phyloP scores from a whole-genome alignment of 2,797 vertebrate species.

The Melanotaenia trifasciata region DNA sequence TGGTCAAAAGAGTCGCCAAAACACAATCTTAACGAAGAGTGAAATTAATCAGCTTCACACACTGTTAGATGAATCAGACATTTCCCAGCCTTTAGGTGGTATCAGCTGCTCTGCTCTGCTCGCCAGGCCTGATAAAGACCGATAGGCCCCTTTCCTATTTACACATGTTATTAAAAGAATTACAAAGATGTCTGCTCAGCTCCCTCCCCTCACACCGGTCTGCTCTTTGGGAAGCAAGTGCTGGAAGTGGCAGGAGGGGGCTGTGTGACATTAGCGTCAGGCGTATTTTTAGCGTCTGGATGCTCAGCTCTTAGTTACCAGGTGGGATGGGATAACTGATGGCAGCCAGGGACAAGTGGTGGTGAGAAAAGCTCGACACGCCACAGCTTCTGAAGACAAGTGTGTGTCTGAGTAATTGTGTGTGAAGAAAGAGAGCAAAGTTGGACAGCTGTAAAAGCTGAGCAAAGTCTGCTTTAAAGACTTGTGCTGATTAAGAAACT shows the following conservation, averaged over 20 bases:
- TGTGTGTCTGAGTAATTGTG: conserved; percentile 11
- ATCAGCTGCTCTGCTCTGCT: conserved; percentile 77
- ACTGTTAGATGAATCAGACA: conserved; percentile 83
- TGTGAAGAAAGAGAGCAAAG: conserved; percentile 16
- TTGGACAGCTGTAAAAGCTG: conserved; percentile 39
- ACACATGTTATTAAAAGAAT: conserved; percentile 84
- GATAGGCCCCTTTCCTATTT: conserved; percentile 81
- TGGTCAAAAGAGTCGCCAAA: conserved; percentile 80
- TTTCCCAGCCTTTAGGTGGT: conserved; percentile 81
- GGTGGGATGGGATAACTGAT: conserved; percentile 61
- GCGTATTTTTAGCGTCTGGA: conserved; percentile 83
- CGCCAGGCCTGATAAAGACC: conserved; percentile 79
- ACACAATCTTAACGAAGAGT: conserved; percentile 86
- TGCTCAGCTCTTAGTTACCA: conserved; percentile 60
- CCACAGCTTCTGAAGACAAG: conserved; percentile 35
- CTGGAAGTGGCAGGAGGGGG: conserved; percentile 68
- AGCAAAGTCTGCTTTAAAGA: conserved; percentile 23
- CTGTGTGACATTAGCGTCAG: conserved; percentile 68
- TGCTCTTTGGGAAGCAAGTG: conserved; percentile 71
- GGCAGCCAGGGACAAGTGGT: conserved; percentile 40
- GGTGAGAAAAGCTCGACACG: conserved; percentile 59
- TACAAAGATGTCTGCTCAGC: conserved; percentile 76
- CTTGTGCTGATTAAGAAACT: conserved; percentile 71
- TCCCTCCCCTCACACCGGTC: conserved; percentile 68
- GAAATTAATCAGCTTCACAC: conserved; percentile 87